Evolutionary conservation across 1,140 invertebrate species (phyloP).

Genomic region (Batillaria attramentaria): DNA sequence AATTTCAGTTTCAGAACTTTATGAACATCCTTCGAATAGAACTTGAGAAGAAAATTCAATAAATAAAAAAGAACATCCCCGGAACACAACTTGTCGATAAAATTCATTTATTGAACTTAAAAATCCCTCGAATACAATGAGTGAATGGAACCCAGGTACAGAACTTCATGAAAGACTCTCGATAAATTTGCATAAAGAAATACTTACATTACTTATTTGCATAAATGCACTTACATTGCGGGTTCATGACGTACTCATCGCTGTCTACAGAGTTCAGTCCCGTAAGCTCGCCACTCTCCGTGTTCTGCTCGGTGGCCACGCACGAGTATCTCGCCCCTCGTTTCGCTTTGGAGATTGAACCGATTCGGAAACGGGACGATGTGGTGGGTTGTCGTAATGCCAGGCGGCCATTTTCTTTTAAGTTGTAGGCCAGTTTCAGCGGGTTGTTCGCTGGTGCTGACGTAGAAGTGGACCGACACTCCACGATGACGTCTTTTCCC

Average conservation of each 20-base stretch:
- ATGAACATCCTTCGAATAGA: no score
- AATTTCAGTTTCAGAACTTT: no score
- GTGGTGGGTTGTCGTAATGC: constrained; percentile 8
- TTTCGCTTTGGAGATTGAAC: constrained; percentile 20
- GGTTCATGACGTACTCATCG: constrained; percentile 20
- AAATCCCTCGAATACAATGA: no score
- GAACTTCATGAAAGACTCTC: no score
- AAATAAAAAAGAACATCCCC: no score
- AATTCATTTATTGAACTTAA: no score
- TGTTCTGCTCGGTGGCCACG: constrained; percentile 23
- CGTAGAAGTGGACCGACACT: constrained; percentile 20
- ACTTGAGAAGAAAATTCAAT: no score
- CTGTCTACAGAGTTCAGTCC: constrained; percentile 8
- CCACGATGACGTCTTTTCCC: constrained; percentile 31
- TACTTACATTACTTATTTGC: neutral
- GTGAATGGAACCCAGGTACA: no score
- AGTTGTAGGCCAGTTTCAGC: constrained; percentile 29
- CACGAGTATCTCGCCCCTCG: constrained; percentile 1
- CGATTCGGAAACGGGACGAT: constrained; percentile 23
- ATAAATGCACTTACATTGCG: constrained; percentile 17
- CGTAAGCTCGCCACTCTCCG: constrained; percentile 14
- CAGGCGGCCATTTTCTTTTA: constrained; percentile 34
- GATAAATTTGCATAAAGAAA: neutral
- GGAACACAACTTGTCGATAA: no score
- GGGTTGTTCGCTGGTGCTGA: neutral